phyloP scores from a whole-genome alignment of 2,113 vertebrate species.

The Sinocyclocheilus anshuiensis region DNA sequence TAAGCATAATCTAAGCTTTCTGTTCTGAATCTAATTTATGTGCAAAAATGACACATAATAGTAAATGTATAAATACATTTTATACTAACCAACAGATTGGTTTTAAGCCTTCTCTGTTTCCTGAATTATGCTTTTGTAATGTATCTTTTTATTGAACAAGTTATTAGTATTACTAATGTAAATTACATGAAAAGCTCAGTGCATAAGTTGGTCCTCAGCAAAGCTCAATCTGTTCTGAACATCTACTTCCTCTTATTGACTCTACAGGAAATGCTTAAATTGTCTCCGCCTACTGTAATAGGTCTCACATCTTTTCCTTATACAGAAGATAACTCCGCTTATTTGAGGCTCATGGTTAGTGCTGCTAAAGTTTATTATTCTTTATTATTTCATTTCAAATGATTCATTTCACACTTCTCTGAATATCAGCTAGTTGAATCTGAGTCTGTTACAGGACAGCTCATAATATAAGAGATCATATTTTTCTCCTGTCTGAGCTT shows the following conservation, averaged over 20 bases:
- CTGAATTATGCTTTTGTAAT: too few relatives aligned
- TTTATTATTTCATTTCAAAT: too few relatives aligned
- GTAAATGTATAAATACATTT: not conserved
- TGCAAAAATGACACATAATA: not conserved
- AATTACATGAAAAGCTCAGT: not conserved
- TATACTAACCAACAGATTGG: too few relatives aligned
- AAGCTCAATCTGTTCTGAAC: not conserved
- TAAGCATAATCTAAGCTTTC: not conserved
- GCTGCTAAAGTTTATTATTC: not conserved
- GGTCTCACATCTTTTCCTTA: not conserved
- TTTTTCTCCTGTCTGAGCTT: too few relatives aligned
- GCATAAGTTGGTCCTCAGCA: not conserved
- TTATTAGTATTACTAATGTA: not conserved
- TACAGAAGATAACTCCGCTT: not conserved
- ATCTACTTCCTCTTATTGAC: not conserved
- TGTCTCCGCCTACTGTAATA: not conserved
- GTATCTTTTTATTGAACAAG: too few relatives aligned
- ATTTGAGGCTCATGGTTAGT: not conserved
- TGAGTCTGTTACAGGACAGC: too few relatives aligned
- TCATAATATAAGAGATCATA: too few relatives aligned
- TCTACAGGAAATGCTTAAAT: not conserved
- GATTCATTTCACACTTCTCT: too few relatives aligned
- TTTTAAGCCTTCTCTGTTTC: too few relatives aligned
- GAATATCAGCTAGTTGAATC: too few relatives aligned
- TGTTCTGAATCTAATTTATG: not conserved